phyloP scores from a whole-genome alignment of 92 coral and sea anemone species.

The Bergia sp. region DNA sequence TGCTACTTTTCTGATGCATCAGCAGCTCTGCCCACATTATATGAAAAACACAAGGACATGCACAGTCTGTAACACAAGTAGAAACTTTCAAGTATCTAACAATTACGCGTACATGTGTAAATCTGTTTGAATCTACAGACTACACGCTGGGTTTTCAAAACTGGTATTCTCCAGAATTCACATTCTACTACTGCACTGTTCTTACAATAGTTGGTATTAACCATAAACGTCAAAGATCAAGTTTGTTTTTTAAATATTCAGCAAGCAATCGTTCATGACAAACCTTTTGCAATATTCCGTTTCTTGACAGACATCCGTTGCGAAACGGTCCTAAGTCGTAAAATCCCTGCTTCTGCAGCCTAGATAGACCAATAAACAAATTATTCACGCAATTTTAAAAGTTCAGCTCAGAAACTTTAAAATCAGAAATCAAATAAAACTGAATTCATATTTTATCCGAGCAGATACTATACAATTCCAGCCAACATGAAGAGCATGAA shows the following conservation, averaged over 20 bases:
- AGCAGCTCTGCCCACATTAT: too few species aligned
- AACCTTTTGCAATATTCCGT: constrained; percentile 69
- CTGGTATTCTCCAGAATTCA: background rate
- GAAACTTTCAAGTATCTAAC: background rate
- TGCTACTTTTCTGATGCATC: too few species aligned
- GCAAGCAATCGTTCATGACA: background rate
- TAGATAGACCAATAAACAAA: constrained; percentile 24
- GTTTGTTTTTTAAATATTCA: background rate
- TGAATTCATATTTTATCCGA: background rate
- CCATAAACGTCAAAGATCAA: constrained; percentile 9
- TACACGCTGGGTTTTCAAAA: background rate
- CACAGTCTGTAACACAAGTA: too few species aligned
- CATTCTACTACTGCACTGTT: background rate
- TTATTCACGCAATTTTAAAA: background rate
- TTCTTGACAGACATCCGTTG: constrained; percentile 71
- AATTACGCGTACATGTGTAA: too few species aligned
- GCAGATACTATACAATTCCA: background rate
- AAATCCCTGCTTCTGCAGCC: constrained; percentile 99
- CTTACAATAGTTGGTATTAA: background rate
- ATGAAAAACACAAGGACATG: too few species aligned
- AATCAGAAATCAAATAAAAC: background rate
- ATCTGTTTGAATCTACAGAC: background rate
- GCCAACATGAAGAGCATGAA: too few species aligned
- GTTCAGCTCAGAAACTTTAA: background rate
- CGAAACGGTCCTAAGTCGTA: constrained; percentile 85